phyloP scores from a whole-genome alignment of 2,797 vertebrate genomes.

The Mormyrus proboscirostris region DNA sequence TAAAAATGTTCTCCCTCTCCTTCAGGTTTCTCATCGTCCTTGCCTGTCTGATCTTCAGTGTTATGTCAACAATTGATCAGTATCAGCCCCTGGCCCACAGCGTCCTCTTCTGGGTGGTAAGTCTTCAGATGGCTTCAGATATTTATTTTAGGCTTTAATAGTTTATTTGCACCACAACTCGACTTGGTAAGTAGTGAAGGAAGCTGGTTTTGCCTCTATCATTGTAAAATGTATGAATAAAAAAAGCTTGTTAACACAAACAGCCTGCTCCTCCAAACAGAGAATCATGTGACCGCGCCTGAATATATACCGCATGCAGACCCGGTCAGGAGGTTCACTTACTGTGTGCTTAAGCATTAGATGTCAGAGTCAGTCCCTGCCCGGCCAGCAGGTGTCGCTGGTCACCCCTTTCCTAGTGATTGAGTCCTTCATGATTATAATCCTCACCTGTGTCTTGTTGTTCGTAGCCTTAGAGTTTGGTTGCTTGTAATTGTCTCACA shows the following conservation, averaged over 20 bases:
- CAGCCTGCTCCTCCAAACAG: not conserved
- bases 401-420: not conserved
- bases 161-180: not conserved
- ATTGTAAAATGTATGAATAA: not conserved
- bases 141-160: not conserved
- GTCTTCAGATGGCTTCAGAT: conserved; percentile 41
- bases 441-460: not conserved
- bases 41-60: conserved; percentile 92
- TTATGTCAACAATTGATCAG: conserved; percentile 88
- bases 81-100: conserved; percentile 76
- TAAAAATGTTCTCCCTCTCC: conserved; percentile 24
- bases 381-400: not conserved
- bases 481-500: not conserved
- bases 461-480: not conserved
- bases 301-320: not conserved
- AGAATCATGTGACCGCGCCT: not conserved
- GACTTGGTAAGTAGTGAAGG: not conserved
- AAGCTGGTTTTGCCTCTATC: not conserved
- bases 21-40: conserved; percentile 92
- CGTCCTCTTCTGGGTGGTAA: conserved; percentile 97
- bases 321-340: not conserved
- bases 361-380: not conserved
- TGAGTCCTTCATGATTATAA: not conserved
- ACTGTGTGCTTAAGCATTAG: not conserved
- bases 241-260: not conserved